phyloP scores from a whole-genome alignment of 2,888 invertebrate genomes.

The Imbricaverruca yamaguchii region DNA sequence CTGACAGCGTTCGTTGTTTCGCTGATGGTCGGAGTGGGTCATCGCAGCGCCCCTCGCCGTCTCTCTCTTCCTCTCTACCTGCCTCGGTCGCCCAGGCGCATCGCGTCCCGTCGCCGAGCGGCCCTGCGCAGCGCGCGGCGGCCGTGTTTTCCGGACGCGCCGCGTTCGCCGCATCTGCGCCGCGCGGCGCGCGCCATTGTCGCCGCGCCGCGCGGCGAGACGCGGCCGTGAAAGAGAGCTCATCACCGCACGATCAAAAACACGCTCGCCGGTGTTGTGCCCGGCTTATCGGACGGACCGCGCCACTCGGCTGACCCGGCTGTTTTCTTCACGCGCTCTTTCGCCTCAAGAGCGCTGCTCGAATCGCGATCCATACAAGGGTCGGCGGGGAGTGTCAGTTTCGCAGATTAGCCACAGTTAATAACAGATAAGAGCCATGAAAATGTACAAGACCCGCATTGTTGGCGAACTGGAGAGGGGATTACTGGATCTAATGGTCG shows the following conservation, averaged over 20 bases:
- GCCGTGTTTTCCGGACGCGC: not conserved
- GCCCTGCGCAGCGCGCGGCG: not conserved
- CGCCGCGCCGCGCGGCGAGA: not conserved
- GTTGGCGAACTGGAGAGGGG: not conserved
- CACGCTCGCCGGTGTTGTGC: not conserved
- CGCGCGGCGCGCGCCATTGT: not conserved
- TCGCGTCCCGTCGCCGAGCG: not conserved
- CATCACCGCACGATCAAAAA: not conserved
- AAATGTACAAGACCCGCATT: slow-evolving; percentile 4
- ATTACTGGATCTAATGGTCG: slow-evolving; percentile 8
- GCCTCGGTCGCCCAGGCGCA: too few relatives aligned
- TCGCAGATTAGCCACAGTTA: slow-evolving; percentile 19
- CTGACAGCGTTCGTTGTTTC: not conserved
- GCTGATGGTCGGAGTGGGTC: not conserved
- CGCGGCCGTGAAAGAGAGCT: slow-evolving; percentile 13
- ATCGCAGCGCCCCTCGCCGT: not conserved
- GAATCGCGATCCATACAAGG: not conserved
- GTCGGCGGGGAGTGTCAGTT: not conserved
- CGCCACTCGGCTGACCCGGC: not conserved
- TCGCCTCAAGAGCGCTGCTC: not conserved
- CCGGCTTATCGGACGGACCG: not conserved
- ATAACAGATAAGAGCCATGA: slow-evolving; percentile 18
- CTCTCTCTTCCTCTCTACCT: too few relatives aligned
- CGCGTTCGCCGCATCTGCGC: too few relatives aligned
- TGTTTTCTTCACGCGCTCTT: slow-evolving; percentile 12